Conservation (phyloP, 2,888 invertebrate genomes). For the Apocheima hispidaria region DNA sequence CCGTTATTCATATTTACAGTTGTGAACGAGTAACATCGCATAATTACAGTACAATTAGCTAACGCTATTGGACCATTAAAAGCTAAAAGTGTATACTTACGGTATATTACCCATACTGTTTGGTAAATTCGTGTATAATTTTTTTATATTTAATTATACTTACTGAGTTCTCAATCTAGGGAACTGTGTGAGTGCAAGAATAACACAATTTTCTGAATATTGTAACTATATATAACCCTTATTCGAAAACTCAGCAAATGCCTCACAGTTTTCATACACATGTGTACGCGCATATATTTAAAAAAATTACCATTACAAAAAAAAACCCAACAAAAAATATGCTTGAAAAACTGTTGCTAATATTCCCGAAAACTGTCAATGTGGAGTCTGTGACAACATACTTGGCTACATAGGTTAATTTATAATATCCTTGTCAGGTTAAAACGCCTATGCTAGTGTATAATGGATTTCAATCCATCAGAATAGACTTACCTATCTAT, state of each 20-base stretch:
- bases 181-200: slow-evolving; percentile 3
- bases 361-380: neutral
- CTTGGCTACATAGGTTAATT: neutral
- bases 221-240: slow-evolving; percentile 10
- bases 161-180: slow-evolving; percentile 32
- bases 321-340: neutral
- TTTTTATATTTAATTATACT: slow-evolving; percentile 15
- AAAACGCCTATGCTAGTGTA: neutral
- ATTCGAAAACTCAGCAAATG: slow-evolving; percentile 30
- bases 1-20: slow-evolving; percentile 41
- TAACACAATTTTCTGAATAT: neutral
- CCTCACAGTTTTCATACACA: neutral
- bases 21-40: slow-evolving; percentile 22
- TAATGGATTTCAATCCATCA: neutral
- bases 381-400: neutral
- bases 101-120: slow-evolving; percentile 36
- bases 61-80: slow-evolving; percentile 58
- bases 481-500: slow-evolving; percentile 15
- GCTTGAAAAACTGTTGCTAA: neutral
- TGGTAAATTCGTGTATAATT: slow-evolving; percentile 47
- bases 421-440: neutral
- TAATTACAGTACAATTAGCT: slow-evolving; percentile 32
- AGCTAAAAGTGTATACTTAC: slow-evolving; percentile 50
- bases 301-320: too few species aligned
- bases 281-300: too few species aligned